Evolutionary conservation across 2,797 vertebrate genomes (phyloP).

Genomic region (Falco novaeseelandiae): DNA sequence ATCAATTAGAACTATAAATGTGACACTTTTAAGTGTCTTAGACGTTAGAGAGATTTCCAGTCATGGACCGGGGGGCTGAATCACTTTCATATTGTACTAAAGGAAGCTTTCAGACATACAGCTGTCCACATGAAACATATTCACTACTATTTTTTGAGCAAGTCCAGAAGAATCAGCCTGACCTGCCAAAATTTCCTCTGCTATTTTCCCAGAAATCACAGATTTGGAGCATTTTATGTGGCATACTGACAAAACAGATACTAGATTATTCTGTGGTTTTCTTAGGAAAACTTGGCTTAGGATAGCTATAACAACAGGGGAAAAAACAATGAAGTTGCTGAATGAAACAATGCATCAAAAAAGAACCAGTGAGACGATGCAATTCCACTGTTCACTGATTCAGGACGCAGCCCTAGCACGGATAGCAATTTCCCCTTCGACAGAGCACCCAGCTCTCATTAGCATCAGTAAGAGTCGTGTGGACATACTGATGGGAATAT

Average conservation of each 20-base stretch:
- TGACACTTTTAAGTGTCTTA: constrained; percentile 56
- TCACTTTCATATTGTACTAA: constrained; percentile 31
- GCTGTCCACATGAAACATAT: constrained; percentile 36
- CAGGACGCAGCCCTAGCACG: background rate
- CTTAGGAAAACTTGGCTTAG: constrained; percentile 13
- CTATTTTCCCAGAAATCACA: constrained; percentile 15
- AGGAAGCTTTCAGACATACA: constrained; percentile 50
- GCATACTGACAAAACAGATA: background rate
- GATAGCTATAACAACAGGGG: background rate
- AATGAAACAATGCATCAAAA: background rate
- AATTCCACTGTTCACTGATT: background rate
- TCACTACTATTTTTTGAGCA: constrained; percentile 51
- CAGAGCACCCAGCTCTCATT: constrained; percentile 56
- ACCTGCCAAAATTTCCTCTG: constrained; percentile 1
- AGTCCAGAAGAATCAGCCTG: constrained; percentile 16
- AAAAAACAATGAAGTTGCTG: background rate
- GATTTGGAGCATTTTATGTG: constrained; percentile 20
- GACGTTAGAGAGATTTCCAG: constrained; percentile 49
- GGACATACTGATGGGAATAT: constrained; percentile 40
- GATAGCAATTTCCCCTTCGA: constrained; percentile 39
- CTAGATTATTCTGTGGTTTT: constrained; percentile 1
- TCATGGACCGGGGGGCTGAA: constrained; percentile 49
- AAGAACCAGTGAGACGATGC: background rate
- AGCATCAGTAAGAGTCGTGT: constrained; percentile 36
- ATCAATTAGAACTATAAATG: constrained; percentile 69